Percentiles rank a stretch among this genome's conserved stretches.
phyloP scores from a whole-genome alignment of 2,797 vertebrate genomes.

The Oophaga sylvatica region DNA sequence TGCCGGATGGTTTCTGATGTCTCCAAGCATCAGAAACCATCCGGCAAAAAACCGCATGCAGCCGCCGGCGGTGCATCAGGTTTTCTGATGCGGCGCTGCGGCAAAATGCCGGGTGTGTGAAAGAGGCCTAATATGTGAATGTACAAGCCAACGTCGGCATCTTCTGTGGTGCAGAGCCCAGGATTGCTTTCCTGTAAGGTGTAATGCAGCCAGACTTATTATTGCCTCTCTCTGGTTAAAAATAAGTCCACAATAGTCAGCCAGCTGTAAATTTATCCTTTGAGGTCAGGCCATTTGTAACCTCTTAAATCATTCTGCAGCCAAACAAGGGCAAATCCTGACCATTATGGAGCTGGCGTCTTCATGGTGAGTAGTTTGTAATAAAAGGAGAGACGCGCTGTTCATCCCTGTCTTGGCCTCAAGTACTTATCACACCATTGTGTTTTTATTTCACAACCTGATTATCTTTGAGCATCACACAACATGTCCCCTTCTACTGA shows the following conservation, averaged over 20 bases:
- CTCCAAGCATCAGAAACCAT: too few relatives aligned
- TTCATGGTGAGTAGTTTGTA: neutral
- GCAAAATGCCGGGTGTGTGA: too few relatives aligned
- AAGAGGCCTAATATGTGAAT: neutral
- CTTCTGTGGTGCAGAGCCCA: neutral
- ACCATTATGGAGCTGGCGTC: conserved; percentile 22
- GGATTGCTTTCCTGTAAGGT: conserved; percentile 5
- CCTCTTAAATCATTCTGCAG: conserved; percentile 30
- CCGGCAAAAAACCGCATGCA: too few relatives aligned
- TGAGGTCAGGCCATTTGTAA: conserved; percentile 37
- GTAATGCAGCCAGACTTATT: neutral
- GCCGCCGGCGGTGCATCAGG: too few relatives aligned
- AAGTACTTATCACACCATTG: neutral
- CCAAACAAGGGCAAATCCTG: conserved; percentile 22
- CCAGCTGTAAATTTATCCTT: conserved; percentile 32
- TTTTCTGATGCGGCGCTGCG: too few relatives aligned
- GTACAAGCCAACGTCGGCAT: neutral
- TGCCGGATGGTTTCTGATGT: too few relatives aligned
- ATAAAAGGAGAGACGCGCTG: neutral
- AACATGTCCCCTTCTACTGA: neutral
- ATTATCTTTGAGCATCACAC: neutral
- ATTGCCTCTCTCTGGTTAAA: neutral
- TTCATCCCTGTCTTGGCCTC: neutral
- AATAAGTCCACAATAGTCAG: conserved; percentile 29
- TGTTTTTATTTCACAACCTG: neutral